These are phyloP conservation scores for Cryptoblepharus egeriae DNA, from an alignment of 2,797 vertebrate species.

Conservation along the genomic window DNA sequence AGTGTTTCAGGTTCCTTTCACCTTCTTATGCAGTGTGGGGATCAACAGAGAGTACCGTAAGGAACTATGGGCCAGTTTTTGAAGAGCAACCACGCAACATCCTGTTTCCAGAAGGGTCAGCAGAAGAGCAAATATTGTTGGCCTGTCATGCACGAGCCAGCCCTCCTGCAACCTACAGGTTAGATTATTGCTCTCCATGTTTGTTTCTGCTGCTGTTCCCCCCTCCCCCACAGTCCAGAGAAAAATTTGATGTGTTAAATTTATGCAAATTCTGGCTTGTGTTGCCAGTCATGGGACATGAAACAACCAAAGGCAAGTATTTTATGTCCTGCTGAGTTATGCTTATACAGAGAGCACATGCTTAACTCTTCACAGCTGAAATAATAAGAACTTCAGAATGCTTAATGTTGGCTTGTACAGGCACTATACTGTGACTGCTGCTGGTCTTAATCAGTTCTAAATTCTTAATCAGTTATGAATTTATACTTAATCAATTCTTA, in stretches of 20 bases:
- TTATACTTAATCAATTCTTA: too few relatives aligned
- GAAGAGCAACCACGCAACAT: constrained; percentile 91
- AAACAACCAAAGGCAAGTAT: background rate
- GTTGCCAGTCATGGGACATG: background rate
- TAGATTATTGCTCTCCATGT: constrained; percentile 9
- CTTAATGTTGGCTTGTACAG: background rate
- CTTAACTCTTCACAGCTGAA: background rate
- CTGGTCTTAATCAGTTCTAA: too few relatives aligned
- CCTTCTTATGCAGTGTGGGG: constrained; percentile 79
- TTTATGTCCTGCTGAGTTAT: background rate
- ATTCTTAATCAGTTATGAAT: too few relatives aligned
- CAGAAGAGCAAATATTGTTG: constrained; percentile 89
- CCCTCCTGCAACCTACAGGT: constrained; percentile 92
- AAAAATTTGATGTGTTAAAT: background rate
- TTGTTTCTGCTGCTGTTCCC: too few relatives aligned
- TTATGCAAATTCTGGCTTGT: background rate
- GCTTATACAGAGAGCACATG: background rate
- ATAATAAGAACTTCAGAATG: background rate
- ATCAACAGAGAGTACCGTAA: constrained; percentile 76
- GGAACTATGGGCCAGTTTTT: constrained; percentile 90
- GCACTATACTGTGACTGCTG: background rate
- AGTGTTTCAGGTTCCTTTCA: constrained; percentile 27
- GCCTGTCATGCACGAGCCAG: constrained; percentile 90
- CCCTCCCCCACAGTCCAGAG: too few relatives aligned
- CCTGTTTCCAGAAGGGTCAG: constrained; percentile 91